Conservation (phyloP, 1,140 invertebrate genomes). For the Drosophila triauraria region DNA sequence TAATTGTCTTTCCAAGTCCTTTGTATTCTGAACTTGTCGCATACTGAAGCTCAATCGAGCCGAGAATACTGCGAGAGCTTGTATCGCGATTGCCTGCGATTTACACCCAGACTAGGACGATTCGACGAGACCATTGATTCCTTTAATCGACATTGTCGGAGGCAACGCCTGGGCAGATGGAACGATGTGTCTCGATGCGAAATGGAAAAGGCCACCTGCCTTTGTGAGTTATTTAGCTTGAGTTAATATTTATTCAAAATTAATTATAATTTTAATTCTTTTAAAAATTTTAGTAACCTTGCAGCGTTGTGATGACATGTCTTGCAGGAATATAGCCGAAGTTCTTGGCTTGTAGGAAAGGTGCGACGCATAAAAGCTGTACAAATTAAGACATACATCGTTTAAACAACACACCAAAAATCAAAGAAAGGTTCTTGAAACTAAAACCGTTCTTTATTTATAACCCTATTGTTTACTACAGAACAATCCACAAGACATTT, state of each 20-base stretch:
- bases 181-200: conserved; percentile 35
- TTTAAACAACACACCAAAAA: neutral
- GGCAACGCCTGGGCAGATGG: conserved; percentile 27
- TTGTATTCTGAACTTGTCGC: conserved; percentile 1
- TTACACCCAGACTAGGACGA: conserved; percentile 18
- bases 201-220: conserved; percentile 50
- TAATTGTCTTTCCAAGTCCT: no score
- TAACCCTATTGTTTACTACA: neutral
- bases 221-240: conserved; percentile 10
- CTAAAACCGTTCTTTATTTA: neutral
- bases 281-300: conserved; percentile 14
- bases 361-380: no score
- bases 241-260: neutral
- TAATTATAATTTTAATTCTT: neutral
- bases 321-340: conserved; percentile 31
- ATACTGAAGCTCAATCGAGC: conserved; percentile 10
- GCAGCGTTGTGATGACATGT: conserved; percentile 34
- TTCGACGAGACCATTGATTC: conserved; percentile 36
- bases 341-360: conserved; percentile 8
- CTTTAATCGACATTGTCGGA: conserved; percentile 33
- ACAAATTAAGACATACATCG: neutral
- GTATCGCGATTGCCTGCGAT: conserved; percentile 14
- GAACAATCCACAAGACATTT: neutral
- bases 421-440: neutral
- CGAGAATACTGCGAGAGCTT: conserved; percentile 28